phyloP scores from a whole-genome alignment of 2,113 vertebrate species.

The Scatophagus argus region DNA sequence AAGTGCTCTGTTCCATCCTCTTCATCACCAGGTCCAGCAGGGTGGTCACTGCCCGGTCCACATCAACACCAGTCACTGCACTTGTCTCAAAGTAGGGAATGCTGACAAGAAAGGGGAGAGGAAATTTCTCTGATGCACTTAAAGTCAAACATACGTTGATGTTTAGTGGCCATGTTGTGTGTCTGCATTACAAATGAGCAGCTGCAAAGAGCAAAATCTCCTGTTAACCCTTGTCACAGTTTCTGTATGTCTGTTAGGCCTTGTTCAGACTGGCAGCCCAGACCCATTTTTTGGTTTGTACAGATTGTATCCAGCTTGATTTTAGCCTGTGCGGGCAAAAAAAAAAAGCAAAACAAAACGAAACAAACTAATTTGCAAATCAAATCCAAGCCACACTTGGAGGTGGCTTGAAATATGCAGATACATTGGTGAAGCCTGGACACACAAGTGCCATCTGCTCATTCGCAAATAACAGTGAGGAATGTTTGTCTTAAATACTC shows the following conservation, averaged over 20 bases:
- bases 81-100: constrained; percentile 97
- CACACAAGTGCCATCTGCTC: no score
- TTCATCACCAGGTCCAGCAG: constrained; percentile 96
- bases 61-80: constrained; percentile 88
- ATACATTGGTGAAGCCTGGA: no score
- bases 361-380: no score
- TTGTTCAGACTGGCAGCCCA: no score
- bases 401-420: no score
- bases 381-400: no score
- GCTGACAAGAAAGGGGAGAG: constrained; percentile 66
- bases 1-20: constrained; percentile 92
- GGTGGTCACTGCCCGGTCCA: constrained; percentile 88
- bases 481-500: no score
- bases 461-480: no score
- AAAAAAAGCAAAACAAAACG: no score
- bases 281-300: no score
- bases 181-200: background rate
- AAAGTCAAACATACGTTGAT: background rate
- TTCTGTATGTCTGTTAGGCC: background rate
- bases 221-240: background rate
- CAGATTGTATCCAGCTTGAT: no score
- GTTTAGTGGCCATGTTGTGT: background rate
- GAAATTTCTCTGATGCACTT: background rate
- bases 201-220: background rate
- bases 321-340: no score